Conservation (phyloP, 1,140 invertebrate genomes). For the Sminthurides bifidus region DNA sequence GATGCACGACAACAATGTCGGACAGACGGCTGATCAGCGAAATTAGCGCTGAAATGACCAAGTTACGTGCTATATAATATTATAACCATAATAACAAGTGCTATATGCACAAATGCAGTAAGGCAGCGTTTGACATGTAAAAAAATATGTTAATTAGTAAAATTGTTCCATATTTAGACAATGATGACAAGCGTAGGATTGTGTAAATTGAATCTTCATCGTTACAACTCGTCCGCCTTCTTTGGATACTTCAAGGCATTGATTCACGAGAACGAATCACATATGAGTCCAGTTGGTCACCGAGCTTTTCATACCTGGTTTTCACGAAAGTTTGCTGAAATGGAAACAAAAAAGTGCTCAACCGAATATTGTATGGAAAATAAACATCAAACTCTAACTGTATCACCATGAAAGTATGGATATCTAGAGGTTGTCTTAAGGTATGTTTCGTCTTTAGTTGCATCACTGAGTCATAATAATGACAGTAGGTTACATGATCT, state of each 20-base stretch:
- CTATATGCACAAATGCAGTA: slow-evolving; percentile 46
- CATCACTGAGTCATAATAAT: background rate
- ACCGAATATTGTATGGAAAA: background rate
- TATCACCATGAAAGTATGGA: no score
- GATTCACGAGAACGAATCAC: background rate
- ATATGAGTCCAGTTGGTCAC: slow-evolving; percentile 6
- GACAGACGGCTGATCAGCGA: no score
- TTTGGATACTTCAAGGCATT: slow-evolving; percentile 12
- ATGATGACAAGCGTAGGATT: no score
- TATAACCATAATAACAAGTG: slow-evolving; percentile 76
- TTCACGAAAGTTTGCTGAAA: slow-evolving; percentile 8
- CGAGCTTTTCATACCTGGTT: slow-evolving; percentile 9
- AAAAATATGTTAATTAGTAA: slow-evolving; percentile 49
- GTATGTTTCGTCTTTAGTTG: background rate
- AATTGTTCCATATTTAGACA: slow-evolving; percentile 55
- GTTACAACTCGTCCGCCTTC: no score
- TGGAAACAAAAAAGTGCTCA: background rate
- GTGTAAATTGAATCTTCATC: no score
- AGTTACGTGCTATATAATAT: no score
- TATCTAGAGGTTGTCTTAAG: no score
- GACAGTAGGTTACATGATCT: slow-evolving; percentile 5
- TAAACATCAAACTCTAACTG: background rate
- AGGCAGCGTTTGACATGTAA: no score
- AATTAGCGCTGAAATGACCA: no score
- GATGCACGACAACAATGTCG: no score